Evolutionary conservation across 2,113 vertebrate genomes (phyloP).

Genomic region (Collichthys lucidus): DNA sequence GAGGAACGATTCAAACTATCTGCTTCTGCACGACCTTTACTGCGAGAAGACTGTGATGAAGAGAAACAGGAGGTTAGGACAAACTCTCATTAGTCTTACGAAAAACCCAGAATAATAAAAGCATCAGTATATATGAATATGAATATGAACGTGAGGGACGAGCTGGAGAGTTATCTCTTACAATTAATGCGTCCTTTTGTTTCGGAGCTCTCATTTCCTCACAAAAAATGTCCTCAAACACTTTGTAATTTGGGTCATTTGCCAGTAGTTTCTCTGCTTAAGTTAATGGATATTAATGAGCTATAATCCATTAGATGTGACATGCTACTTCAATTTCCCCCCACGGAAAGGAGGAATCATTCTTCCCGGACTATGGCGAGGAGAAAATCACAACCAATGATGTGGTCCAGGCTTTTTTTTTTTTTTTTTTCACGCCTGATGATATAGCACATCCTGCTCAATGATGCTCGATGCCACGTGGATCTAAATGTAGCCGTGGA

Average conservation of each 20-base stretch:
- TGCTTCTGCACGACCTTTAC: background rate
- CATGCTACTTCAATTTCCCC: slow-evolving; percentile 36
- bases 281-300: slow-evolving; percentile 73
- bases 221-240: slow-evolving; percentile 59
- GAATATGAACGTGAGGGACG: slow-evolving; percentile 10
- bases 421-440: slow-evolving; percentile 6
- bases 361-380: background rate
- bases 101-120: slow-evolving; percentile 15
- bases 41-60: slow-evolving; percentile 5
- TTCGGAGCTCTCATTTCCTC: slow-evolving; percentile 25
- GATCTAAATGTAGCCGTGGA: slow-evolving; percentile 20
- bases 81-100: background rate
- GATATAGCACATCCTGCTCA: slow-evolving; percentile 8
- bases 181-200: slow-evolving; percentile 61
- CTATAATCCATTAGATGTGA: slow-evolving; percentile 66
- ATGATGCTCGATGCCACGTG: background rate
- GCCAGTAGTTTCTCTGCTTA: slow-evolving; percentile 33
- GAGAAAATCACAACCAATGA: slow-evolving; percentile 46
- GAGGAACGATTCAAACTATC: slow-evolving; percentile 13
- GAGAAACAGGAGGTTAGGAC: background rate
- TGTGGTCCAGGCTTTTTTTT: no score
- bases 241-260: slow-evolving; percentile 63
- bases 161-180: slow-evolving; percentile 33
- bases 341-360: slow-evolving; percentile 16
- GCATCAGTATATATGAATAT: background rate